Evolutionary conservation across 2,113 vertebrate genomes (phyloP).

Genomic region (Chaenogobius annularis): DNA sequence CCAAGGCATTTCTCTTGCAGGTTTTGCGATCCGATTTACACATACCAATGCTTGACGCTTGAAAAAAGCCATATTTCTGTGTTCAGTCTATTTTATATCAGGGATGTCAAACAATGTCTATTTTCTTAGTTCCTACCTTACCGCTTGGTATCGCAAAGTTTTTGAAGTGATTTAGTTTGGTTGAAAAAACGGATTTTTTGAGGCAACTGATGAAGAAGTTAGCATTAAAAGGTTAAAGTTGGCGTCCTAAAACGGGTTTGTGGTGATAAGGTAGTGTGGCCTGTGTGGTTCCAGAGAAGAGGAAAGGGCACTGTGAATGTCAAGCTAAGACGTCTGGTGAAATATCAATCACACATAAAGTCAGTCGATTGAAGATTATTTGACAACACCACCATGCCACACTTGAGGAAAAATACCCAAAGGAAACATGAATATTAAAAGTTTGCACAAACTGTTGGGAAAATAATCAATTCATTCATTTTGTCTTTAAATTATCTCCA

Average conservation of each 20-base stretch:
- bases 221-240: slow-evolving; percentile 70
- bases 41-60: slow-evolving; percentile 24
- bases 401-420: slow-evolving; percentile 8
- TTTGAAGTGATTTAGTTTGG: slow-evolving; percentile 30
- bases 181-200: slow-evolving; percentile 2
- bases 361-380: slow-evolving; percentile 20
- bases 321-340: slow-evolving; percentile 54
- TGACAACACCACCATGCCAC: background rate
- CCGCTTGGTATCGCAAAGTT: slow-evolving; percentile 36
- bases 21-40: slow-evolving; percentile 46
- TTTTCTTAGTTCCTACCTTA: slow-evolving; percentile 18
- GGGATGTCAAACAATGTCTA: slow-evolving; percentile 36
- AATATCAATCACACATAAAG: slow-evolving; percentile 62
- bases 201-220: slow-evolving; percentile 57
- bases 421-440: slow-evolving; percentile 17
- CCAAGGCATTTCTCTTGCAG: slow-evolving; percentile 39
- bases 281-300: slow-evolving; percentile 45
- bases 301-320: slow-evolving; percentile 70
- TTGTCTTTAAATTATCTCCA: too few species aligned
- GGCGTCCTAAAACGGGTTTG: slow-evolving; percentile 58
- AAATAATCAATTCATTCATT: too few species aligned
- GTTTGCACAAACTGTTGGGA: background rate
- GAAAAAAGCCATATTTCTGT: slow-evolving; percentile 58
- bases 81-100: slow-evolving; percentile 37
- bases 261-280: slow-evolving; percentile 53